Conservation (phyloP, 2,888 invertebrate species). For the Caradrina kadenii region DNA sequence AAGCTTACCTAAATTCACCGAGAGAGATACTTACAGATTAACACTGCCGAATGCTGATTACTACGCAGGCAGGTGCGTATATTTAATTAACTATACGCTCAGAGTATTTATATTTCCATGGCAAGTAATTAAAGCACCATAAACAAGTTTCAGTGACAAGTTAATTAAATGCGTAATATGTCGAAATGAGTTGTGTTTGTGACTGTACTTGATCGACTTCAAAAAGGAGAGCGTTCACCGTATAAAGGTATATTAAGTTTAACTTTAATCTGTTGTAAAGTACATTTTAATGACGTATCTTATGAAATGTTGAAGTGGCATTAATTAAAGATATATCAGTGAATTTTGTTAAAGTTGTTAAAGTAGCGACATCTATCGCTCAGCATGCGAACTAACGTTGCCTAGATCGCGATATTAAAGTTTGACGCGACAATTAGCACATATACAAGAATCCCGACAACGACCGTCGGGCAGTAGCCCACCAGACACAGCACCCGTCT, state of each 20-base stretch:
- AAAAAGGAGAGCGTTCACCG: constrained; percentile 19
- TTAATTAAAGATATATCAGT: constrained; percentile 11
- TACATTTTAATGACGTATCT: constrained; percentile 1
- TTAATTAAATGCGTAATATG: constrained; percentile 44
- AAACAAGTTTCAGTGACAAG: constrained; percentile 64
- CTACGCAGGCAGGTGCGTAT: constrained; percentile 35
- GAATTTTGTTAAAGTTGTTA: neutral
- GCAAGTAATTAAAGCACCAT: constrained; percentile 71
- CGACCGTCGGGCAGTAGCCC: too few species aligned
- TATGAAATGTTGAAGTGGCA: constrained; percentile 5
- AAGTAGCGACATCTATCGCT: too few species aligned
- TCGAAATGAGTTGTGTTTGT: constrained; percentile 41
- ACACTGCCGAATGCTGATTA: neutral
- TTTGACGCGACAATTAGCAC: too few species aligned
- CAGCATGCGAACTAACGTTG: too few species aligned
- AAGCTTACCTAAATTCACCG: too few species aligned
- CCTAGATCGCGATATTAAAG: too few species aligned
- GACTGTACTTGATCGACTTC: constrained; percentile 38
- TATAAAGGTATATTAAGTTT: neutral
- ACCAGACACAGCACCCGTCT: too few species aligned
- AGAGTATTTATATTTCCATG: constrained; percentile 67
- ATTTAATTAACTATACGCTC: constrained; percentile 65
- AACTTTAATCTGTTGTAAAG: neutral
- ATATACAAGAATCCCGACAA: too few species aligned
- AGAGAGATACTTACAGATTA: neutral